Percentiles rank a stretch among this genome's conserved stretches.
Evolutionary conservation across 2,113 vertebrate genomes (phyloP).

Genomic region (Trematomus loennbergii): DNA sequence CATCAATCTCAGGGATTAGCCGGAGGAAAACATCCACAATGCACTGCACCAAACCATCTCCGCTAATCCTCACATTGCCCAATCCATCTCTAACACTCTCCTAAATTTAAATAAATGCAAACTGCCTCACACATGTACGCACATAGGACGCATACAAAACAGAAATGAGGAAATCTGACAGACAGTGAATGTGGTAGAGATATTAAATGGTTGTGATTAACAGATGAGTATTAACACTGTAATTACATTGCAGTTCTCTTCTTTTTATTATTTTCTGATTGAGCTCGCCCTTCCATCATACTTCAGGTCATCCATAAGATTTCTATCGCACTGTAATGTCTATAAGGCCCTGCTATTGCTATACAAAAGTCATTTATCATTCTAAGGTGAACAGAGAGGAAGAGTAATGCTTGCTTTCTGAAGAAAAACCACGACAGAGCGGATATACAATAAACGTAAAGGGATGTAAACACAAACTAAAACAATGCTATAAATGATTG

Average conservation of each 20-base stretch:
- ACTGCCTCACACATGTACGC: not conserved
- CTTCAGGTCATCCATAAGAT: not conserved
- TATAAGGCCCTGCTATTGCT: not conserved
- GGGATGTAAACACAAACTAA: not conserved
- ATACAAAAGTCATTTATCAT: not conserved
- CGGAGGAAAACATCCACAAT: conserved; percentile 62
- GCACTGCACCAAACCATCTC: conserved; percentile 31
- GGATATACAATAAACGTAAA: not conserved
- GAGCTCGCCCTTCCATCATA: conserved; percentile 8
- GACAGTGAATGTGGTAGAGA: not conserved
- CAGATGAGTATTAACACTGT: conserved; percentile 9
- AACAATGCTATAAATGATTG: not conserved
- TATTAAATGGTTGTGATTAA: not conserved
- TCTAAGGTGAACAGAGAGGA: not conserved
- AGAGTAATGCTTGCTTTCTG: conserved; percentile 3
- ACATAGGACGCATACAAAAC: not conserved
- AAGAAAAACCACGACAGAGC: not conserved
- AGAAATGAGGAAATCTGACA: conserved; percentile 5
- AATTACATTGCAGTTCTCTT: not conserved
- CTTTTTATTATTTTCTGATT: not conserved
- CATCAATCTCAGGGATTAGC: conserved; percentile 75
- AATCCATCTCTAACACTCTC: conserved; percentile 28
- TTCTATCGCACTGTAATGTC: conserved; percentile 2
- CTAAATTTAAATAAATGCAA: conserved; percentile 19
- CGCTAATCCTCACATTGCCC: conserved; percentile 51